A percentile compares a stretch with the other conserved stretches of the same genome.
These are phyloP conservation scores for Tetrax tetrax DNA, from an alignment of 2,113 vertebrate genomes.

Conservation along the genomic window DNA sequence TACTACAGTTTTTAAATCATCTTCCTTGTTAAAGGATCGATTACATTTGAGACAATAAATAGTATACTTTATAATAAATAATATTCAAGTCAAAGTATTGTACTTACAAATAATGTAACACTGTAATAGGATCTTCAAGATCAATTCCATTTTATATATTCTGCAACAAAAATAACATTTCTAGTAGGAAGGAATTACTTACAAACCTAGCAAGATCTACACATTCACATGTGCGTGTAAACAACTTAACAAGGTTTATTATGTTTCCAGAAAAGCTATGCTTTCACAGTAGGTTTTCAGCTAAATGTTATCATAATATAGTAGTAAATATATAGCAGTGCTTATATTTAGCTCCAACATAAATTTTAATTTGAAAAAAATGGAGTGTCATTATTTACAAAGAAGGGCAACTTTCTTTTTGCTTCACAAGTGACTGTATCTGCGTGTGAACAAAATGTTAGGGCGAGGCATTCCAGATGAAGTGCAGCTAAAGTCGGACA, in stretches of 20 bases:
- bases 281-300: slow-evolving; percentile 68
- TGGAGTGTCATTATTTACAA: slow-evolving; percentile 67
- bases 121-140: slow-evolving; percentile 67
- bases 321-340: slow-evolving; percentile 73
- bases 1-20: slow-evolving; percentile 26
- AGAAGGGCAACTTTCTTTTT: slow-evolving; percentile 47
- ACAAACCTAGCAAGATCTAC: slow-evolving; percentile 78
- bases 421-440: slow-evolving; percentile 89
- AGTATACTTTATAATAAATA: slow-evolving; percentile 70
- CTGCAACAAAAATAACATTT: slow-evolving; percentile 82
- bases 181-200: slow-evolving; percentile 76
- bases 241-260: slow-evolving; percentile 77
- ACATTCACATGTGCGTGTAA: slow-evolving; percentile 78
- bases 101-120: slow-evolving; percentile 77
- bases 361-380: slow-evolving; percentile 47
- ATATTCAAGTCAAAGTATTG: slow-evolving; percentile 63
- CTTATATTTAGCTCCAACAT: slow-evolving; percentile 70
- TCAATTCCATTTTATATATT: slow-evolving; percentile 73
- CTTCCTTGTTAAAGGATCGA: slow-evolving; percentile 51
- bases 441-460: slow-evolving; percentile 85
- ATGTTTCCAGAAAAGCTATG: slow-evolving; percentile 72
- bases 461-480: slow-evolving; percentile 84
- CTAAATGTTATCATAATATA: slow-evolving; percentile 70
- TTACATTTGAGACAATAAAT: slow-evolving; percentile 59
- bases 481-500: slow-evolving; percentile 83